These are phyloP conservation scores for Alosa alosa DNA, from an alignment of 2,113 vertebrate genomes.

Conservation along the genomic window DNA sequence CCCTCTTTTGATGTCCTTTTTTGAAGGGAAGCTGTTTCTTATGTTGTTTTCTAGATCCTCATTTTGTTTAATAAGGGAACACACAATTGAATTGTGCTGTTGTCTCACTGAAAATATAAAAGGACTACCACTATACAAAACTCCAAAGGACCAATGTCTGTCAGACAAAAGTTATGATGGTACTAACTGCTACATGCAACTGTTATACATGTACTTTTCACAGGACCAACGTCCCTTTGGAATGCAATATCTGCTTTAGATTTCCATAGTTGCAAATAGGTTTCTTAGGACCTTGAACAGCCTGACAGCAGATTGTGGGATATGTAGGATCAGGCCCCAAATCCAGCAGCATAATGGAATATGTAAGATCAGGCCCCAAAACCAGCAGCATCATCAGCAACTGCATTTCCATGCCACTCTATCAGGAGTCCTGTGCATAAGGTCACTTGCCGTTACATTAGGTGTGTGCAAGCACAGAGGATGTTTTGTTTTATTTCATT, in stretches of 20 bases:
- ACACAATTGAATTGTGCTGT: neutral
- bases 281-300: neutral
- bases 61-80: neutral
- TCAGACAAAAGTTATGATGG: neutral
- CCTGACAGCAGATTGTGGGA: neutral
- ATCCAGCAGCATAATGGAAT: neutral
- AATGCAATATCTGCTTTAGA: neutral
- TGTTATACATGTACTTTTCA: neutral
- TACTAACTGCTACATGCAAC: neutral
- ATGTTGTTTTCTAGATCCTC: neutral
- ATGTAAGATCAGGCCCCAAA: neutral
- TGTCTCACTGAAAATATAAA: neutral
- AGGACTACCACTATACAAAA: neutral
- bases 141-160: neutral
- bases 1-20: neutral
- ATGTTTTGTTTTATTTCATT: constrained; percentile 11
- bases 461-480: neutral
- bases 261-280: neutral
- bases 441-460: neutral
- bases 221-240: neutral
- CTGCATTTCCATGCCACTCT: neutral
- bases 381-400: neutral
- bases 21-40: neutral
- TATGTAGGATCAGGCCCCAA: neutral
- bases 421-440: neutral